Base-by-base conservation (phyloP, 1,140 invertebrate genomes). In the Pemphigus obesinymphae region DNA sequence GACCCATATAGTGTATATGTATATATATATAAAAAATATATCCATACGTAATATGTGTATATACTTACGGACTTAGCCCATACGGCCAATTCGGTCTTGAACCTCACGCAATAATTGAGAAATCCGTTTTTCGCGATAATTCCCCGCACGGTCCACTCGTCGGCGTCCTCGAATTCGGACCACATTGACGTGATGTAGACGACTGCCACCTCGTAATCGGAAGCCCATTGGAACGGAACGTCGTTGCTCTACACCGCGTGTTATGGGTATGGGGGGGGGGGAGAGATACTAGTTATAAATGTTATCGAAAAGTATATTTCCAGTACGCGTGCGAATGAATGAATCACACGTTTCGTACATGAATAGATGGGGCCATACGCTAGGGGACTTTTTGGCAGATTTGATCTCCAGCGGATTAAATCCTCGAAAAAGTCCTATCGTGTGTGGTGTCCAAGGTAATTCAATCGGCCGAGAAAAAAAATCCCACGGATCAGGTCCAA, bases 141-240 rank as follows among this genome's bases (percentile, higher is more conserved):
- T 10, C 26, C 50, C 50, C 20, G 31, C 23, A 4, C 11, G 29
- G 58, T 17, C 15, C 29, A 34, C 3, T 34, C 1, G 11, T 6
- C 58, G 26, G 55, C 7, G 11, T 31, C 70, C 17, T 4, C 45
- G 0, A 50, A 31, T 23, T 78, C 73, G 15, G 73, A 40, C 73
- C 73, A 78, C n/a, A 15, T 40, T 17, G 20, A 37, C 20, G 73
- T 78, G 53, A 55, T 40, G n/a, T 55, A 78, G n/a, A 78, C 31
- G 29, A 78, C 23, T 10, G 73, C 73, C n/a, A 58, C 23, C 53
- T 78, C 73, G 73, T 78, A 78, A 37, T 78, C 73, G 73, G 48
- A 26, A 15, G 73, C 10, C 73, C 73, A 78, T 3, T n/a, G n/a
- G 13, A 78, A 78, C 50, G 48, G 73, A 23, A 58, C 11, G 20